Base-by-base conservation (phyloP, 2,888 invertebrate species). In the Xanthia icteritia region DNA sequence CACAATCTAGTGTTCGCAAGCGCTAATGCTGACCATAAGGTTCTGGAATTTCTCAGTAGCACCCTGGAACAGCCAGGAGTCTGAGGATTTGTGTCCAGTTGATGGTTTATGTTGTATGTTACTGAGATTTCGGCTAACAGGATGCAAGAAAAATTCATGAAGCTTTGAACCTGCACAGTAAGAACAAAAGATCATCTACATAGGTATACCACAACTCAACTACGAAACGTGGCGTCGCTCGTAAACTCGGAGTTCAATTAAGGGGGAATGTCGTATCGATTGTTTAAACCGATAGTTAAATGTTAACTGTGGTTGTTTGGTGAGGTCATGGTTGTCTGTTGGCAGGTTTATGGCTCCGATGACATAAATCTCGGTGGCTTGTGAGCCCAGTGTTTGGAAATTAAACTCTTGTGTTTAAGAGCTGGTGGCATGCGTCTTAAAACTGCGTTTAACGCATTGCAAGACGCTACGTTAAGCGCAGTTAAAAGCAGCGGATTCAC, bases 261-360 rank as follows among this genome's bases (percentile, higher is more conserved):
- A 82, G 70, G 73, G 71, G 71, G 82, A 82, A 85, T 75, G 82
- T 56, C 67, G 83, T 73, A 86, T 83, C 83, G 86, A 83, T 86
- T 77, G 83, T 83, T 83, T 82, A 65, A 83, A 73, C 73, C 36
- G 73, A 83, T 77, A 82, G 86, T 83, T 86, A 83, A 85, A 83
- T 86, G 73, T 64, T 73, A 76, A 86, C 75, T 69, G 74, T 65
- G 48, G 68, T 36, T 71, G 67, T 82, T 82, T 42, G 76, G 82
- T 72, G 85, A 82, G 82, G 82, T 85, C 82, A 85, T 85, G 82
- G 82, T 70, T 85, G 60, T 51, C 75, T 64, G 74, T 15, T 73
- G 73, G 56, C 61, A 60, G 58, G 63, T 75, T 85, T 82, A 85
- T 85, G 81, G 23, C 56, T n/a, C n/a, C n/a, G 23, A 45, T 71